Evolutionary conservation across 2,113 vertebrate genomes (phyloP).

Genomic region (Tragelaphus imberbis): DNA sequence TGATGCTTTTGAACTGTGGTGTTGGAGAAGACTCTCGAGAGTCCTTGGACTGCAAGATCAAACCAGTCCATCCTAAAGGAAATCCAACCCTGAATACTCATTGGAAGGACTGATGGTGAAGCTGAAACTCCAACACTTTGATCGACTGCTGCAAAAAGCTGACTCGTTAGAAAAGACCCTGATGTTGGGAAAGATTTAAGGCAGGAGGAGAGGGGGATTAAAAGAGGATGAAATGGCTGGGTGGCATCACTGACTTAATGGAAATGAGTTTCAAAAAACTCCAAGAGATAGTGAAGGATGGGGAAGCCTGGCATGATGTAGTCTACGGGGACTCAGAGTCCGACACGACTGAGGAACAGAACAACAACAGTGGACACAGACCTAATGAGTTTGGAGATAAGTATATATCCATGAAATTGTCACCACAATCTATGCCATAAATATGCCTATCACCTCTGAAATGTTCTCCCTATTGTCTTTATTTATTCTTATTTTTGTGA

Average conservation of each 20-base stretch:
- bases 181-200: neutral
- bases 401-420: neutral
- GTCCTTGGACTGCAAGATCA: neutral
- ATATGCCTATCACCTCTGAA: neutral
- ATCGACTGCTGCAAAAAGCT: neutral
- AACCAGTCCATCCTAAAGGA: neutral
- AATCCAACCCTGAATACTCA: neutral
- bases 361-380: neutral
- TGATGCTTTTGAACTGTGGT: neutral
- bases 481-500: neutral
- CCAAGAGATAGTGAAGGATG: neutral
- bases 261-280: neutral
- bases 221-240: neutral
- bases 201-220: neutral
- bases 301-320: neutral
- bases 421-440: neutral
- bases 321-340: fast-evolving
- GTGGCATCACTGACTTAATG: neutral
- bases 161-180: neutral
- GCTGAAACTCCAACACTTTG: neutral
- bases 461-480: neutral
- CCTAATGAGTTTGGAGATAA: neutral
- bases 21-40: neutral
- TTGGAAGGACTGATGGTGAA: neutral
- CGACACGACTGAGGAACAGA: neutral